These are phyloP conservation scores for Capreolus pygargus DNA, from an alignment of 2,113 vertebrate species.

Conservation along the genomic window DNA sequence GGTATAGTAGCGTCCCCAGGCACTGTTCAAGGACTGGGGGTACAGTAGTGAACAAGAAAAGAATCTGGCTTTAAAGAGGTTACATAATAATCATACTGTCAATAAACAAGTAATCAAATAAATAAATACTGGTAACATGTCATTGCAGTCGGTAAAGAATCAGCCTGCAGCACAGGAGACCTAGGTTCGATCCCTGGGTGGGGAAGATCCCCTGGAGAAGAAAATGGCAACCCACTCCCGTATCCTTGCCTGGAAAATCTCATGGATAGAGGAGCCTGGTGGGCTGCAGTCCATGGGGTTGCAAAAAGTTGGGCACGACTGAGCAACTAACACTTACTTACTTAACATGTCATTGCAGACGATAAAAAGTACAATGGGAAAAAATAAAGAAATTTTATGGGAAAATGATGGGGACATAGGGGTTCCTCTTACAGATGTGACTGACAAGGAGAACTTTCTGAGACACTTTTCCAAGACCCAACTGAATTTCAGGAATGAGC, in stretches of 20 bases:
- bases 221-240: not conserved
- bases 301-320: not conserved
- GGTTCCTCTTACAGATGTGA: too few relatives aligned
- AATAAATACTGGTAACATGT: not conserved
- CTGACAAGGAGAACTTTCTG: not conserved
- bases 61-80: not conserved
- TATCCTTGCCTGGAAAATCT: not conserved
- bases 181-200: not conserved
- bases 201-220: not conserved
- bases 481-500: not conserved
- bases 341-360: not conserved
- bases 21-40: not conserved
- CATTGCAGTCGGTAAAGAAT: not conserved
- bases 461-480: not conserved
- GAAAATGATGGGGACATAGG: not conserved
- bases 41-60: not conserved
- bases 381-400: not conserved
- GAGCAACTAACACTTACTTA: not conserved
- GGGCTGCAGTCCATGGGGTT: not conserved
- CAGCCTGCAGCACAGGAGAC: not conserved
- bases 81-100: not conserved
- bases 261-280: not conserved
- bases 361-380: not conserved
- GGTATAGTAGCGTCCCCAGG: not conserved
- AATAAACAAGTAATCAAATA: not conserved